These are phyloP conservation scores for Caenorhabditis wallacei DNA, from an alignment of 2,888 invertebrate genomes.

Conservation along the genomic window DNA sequence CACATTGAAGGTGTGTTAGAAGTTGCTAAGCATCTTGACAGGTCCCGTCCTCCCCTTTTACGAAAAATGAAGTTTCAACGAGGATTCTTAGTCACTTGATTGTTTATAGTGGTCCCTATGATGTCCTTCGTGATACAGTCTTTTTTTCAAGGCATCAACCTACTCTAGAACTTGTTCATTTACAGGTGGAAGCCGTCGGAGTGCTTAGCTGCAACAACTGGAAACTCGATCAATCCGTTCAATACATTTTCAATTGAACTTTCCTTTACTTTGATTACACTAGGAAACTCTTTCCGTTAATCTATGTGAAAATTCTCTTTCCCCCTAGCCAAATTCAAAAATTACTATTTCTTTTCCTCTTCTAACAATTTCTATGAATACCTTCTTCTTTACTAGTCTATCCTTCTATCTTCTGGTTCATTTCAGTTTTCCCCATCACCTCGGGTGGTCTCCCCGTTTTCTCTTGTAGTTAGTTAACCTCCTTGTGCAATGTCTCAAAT, in stretches of 20 bases:
- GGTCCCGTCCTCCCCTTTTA: no score
- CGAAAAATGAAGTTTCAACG: no score
- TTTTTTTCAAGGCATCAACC: no score
- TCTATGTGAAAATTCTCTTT: not conserved
- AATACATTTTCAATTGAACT: constrained; percentile 73
- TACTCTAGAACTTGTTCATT: no score
- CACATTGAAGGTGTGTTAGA: no score
- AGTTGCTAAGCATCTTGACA: no score
- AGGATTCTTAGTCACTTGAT: no score
- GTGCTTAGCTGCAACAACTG: constrained; percentile 75
- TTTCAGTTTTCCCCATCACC: not conserved
- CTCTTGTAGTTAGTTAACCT: not conserved
- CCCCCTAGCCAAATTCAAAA: not conserved
- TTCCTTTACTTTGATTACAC: not conserved
- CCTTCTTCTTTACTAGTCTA: not conserved
- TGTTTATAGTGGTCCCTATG: no score
- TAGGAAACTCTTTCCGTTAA: not conserved
- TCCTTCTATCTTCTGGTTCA: not conserved
- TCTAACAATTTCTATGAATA: not conserved
- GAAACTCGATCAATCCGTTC: constrained; percentile 76
- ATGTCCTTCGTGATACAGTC: no score
- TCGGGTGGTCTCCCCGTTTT: not conserved
- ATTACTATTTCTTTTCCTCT: not conserved
- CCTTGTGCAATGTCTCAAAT: not conserved
- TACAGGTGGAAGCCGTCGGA: constrained; percentile 75